Percentiles rank a stretch among this genome's conserved stretches.
phyloP scores from a whole-genome alignment of 1,140 invertebrate species.

The Drosophila setifemur region DNA sequence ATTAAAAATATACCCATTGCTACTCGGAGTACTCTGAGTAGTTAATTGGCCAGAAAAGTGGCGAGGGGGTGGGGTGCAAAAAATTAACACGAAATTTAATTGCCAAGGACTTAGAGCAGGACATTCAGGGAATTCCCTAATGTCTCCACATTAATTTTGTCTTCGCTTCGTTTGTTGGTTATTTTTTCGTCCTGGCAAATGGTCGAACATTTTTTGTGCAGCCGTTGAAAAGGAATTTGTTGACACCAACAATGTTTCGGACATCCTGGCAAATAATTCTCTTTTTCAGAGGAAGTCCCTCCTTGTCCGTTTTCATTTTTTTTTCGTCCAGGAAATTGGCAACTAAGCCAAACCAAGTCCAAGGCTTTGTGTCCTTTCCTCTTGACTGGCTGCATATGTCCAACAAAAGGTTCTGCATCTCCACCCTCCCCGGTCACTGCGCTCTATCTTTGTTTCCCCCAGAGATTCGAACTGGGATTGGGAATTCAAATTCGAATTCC shows the following conservation, averaged over 20 bases:
- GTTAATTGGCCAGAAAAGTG: conserved; percentile 65
- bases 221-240: conserved; percentile 68
- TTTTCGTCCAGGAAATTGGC: conserved; percentile 65
- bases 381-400: conserved; percentile 78
- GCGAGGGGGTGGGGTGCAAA: conserved; percentile 2
- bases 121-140: conserved; percentile 31
- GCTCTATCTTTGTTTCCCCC: conserved; percentile 54
- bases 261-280: conserved; percentile 81
- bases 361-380: conserved; percentile 71
- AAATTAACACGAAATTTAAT: conserved; percentile 75
- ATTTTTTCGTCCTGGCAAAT: conserved; percentile 37
- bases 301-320: background rate
- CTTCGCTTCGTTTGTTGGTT: conserved; percentile 13
- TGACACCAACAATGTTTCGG: conserved; percentile 82
- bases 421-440: conserved; percentile 17
- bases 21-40: conserved; percentile 37
- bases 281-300: conserved; percentile 5
- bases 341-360: conserved; percentile 58
- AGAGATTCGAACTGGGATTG: conserved; percentile 24
- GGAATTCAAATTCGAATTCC: conserved; percentile 13
- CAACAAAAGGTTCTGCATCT: conserved; percentile 56
- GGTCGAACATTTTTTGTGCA: conserved; percentile 44
- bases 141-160: conserved; percentile 62
- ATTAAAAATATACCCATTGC: conserved; percentile 57
- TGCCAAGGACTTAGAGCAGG: conserved; percentile 35